Evolutionary conservation across 2,797 vertebrate species (phyloP).

Genomic region (Notolabrus celidotus): DNA sequence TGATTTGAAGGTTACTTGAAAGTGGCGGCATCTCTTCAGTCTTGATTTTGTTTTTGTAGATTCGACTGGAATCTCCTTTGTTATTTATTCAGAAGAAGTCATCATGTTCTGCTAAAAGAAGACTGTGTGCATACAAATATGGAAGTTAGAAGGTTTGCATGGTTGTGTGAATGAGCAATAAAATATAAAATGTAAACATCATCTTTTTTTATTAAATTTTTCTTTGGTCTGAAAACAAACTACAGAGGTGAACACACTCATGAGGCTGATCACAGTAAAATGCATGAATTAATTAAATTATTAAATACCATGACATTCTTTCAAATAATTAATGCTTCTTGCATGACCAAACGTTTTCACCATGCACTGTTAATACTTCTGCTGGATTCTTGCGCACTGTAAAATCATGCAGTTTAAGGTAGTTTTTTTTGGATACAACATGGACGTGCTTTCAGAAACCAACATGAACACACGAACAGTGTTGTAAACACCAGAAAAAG

Average conservation of each 20-base stretch:
- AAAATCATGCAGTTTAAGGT: no score
- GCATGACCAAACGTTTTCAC: no score
- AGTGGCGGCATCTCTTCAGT: conserved; percentile 56
- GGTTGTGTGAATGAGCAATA: conserved; percentile 93
- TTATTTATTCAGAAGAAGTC: conserved; percentile 84
- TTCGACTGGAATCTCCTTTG: conserved; percentile 77
- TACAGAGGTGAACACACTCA: neutral
- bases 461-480: no score
- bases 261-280: neutral
- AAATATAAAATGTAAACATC: conserved; percentile 69
- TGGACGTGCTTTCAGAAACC: no score
- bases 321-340: no score
- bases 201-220: conserved; percentile 2
- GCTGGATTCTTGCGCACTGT: no score
- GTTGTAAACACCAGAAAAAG: no score
- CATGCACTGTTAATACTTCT: no score
- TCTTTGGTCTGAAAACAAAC: neutral
- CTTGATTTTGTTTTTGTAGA: conserved; percentile 78
- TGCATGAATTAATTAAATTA: neutral
- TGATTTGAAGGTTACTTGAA: conserved; percentile 87
- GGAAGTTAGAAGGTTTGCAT: conserved; percentile 90
- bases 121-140: conserved; percentile 86
- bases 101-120: conserved; percentile 85
- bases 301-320: no score
- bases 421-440: no score